Evolutionary conservation across 2,113 vertebrate species (phyloP).

Genomic region (Erpornis zantholeuca): DNA sequence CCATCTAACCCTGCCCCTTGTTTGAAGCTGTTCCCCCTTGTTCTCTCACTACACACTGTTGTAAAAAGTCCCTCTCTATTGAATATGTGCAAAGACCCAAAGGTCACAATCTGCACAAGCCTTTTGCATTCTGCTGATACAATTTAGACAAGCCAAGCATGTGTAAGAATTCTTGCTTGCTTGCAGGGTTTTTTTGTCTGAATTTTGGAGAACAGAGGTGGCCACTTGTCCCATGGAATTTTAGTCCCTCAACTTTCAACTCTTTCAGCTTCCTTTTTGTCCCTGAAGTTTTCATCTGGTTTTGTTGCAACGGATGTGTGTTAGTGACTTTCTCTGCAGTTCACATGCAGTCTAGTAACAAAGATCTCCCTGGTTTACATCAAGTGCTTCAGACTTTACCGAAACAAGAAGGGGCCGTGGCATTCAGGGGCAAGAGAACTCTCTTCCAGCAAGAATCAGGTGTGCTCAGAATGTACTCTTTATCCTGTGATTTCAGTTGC

Average conservation of each 20-base stretch:
- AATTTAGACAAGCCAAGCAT: neutral
- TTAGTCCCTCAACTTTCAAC: neutral
- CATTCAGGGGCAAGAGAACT: neutral
- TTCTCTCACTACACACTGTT: neutral
- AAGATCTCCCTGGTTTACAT: neutral
- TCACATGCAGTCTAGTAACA: neutral
- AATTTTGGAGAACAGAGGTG: neutral
- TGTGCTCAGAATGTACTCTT: neutral
- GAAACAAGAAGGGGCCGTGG: neutral
- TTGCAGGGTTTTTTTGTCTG: neutral
- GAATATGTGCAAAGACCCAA: neutral
- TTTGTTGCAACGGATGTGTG: neutral
- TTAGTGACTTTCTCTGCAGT: neutral
- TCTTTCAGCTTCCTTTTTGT: neutral
- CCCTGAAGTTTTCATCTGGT: neutral
- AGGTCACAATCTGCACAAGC: neutral
- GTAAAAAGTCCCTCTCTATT: neutral
- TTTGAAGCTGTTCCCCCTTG: neutral
- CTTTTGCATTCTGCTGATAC: neutral
- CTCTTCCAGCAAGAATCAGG: neutral
- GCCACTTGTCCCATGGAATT: neutral
- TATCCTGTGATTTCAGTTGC: neutral
- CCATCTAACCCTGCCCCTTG: neutral
- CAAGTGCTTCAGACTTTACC: neutral
- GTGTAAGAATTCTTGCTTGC: neutral